Conservation (phyloP, 2,888 invertebrate species). For the Archaeoteleia sp. region DNA sequence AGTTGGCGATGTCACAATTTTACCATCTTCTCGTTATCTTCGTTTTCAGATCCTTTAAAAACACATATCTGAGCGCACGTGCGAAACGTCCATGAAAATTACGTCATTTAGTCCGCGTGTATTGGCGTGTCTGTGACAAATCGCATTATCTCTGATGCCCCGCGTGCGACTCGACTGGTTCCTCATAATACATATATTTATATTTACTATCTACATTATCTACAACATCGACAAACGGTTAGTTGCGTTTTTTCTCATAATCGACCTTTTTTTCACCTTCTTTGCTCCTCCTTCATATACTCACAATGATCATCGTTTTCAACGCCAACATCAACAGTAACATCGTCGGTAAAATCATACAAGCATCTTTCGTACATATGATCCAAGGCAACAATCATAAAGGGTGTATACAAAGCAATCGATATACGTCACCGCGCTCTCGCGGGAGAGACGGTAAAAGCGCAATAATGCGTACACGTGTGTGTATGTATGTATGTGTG, state of each 20-base stretch:
- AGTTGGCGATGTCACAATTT: too few species aligned
- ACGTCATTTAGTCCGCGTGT: not conserved
- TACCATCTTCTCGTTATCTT: too few species aligned
- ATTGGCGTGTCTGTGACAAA: slow-evolving; percentile 4
- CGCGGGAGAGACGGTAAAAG: not conserved
- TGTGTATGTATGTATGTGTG: slow-evolving; percentile 15
- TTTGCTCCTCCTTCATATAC: not conserved
- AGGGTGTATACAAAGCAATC: slow-evolving; percentile 34
- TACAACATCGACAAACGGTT: slow-evolving; percentile 74
- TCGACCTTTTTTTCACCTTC: slow-evolving; percentile 20
- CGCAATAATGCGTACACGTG: slow-evolving; percentile 8
- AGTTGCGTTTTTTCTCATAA: slow-evolving; percentile 62
- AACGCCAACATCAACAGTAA: slow-evolving; percentile 47
- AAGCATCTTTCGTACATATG: slow-evolving; percentile 27
- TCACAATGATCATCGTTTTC: slow-evolving; percentile 23
- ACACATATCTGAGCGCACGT: slow-evolving; percentile 7
- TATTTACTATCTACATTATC: slow-evolving; percentile 75
- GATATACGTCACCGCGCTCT: not conserved
- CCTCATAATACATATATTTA: slow-evolving; percentile 67
- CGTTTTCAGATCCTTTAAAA: slow-evolving; percentile 5
- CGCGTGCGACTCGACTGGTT: slow-evolving; percentile 15
- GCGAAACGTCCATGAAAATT: not conserved
- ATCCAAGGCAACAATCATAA: slow-evolving; percentile 43
- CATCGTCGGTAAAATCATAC: slow-evolving; percentile 40
- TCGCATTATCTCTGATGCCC: not conserved